Conservation (phyloP, 2,888 invertebrate genomes). For the Nomada lathburiana region DNA sequence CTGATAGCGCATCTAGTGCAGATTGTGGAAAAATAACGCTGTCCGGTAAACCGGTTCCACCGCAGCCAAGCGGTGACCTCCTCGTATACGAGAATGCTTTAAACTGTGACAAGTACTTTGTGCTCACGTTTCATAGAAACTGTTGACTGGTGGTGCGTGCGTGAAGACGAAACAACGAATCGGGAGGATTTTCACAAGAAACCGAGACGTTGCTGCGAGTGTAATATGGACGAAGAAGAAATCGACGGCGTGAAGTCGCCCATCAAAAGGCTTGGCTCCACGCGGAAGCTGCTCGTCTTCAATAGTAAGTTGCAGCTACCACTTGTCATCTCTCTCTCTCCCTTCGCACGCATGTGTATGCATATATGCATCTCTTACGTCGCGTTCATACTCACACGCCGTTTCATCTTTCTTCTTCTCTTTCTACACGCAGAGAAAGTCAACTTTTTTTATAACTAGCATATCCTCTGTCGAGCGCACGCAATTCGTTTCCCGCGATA, state of each 20-base stretch:
- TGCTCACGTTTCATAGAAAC: constrained; percentile 41
- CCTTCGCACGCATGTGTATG: neutral
- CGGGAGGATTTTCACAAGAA: constrained; percentile 12
- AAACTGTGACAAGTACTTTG: constrained; percentile 74
- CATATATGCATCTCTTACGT: neutral
- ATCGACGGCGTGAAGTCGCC: constrained; percentile 90
- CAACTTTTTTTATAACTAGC: constrained; percentile 5
- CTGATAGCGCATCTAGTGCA: constrained; percentile 58
- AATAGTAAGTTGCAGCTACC: constrained; percentile 88
- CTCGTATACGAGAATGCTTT: constrained; percentile 70
- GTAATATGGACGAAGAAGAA: constrained; percentile 89
- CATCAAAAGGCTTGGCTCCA: constrained; percentile 92
- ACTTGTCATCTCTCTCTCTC: constrained; percentile 14
- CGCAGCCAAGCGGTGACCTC: constrained; percentile 49
- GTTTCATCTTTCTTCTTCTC: neutral
- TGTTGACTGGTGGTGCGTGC: constrained; percentile 27
- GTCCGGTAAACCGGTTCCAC: constrained; percentile 69
- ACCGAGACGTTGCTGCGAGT: constrained; percentile 28
- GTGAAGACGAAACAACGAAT: constrained; percentile 15
- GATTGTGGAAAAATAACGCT: constrained; percentile 51
- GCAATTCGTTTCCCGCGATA: neutral
- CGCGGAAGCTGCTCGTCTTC: constrained; percentile 91
- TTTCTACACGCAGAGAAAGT: constrained; percentile 17
- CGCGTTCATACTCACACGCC: neutral
- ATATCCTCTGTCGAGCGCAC: neutral